A percentile compares a stretch with the other conserved stretches of the same genome.
Evolutionary conservation across 1,140 invertebrate genomes (phyloP).

Genomic region (Penaeus vannamei): DNA sequence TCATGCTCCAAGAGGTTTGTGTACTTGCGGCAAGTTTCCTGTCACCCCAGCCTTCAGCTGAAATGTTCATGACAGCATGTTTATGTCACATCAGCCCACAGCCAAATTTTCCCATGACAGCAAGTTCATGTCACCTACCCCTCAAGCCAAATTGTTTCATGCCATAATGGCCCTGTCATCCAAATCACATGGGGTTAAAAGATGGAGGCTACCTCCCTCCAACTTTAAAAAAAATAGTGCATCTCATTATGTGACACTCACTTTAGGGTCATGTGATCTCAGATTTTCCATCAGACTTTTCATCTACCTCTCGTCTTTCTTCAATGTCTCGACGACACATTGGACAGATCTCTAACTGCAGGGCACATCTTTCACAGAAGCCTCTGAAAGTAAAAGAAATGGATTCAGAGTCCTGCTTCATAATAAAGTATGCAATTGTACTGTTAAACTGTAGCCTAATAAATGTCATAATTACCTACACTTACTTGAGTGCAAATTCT

Average conservation of each 20-base stretch:
- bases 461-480: neutral
- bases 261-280: slow-evolving; percentile 51
- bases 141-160: too few species aligned
- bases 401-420: slow-evolving; percentile 10
- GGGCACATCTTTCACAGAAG: slow-evolving; percentile 86
- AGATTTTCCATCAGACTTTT: slow-evolving; percentile 28
- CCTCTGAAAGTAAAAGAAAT: slow-evolving; percentile 78
- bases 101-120: too few species aligned
- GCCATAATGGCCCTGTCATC: too few species aligned
- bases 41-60: too few species aligned
- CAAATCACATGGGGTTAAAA: too few species aligned
- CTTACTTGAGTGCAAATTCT: neutral
- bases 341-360: slow-evolving; percentile 87
- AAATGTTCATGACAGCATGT: too few species aligned
- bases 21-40: too few species aligned
- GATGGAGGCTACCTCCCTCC: too few species aligned
- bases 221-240: too few species aligned
- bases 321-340: slow-evolving; percentile 84
- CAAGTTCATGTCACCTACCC: too few species aligned
- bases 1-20: too few species aligned
- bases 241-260: neutral
- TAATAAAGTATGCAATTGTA: slow-evolving; percentile 55
- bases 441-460: slow-evolving; percentile 31
- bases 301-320: slow-evolving; percentile 69
- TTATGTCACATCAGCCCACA: too few species aligned